Evolutionary conservation across 2,113 vertebrate genomes (phyloP).

Genomic region (Eolophus roseicapilla): DNA sequence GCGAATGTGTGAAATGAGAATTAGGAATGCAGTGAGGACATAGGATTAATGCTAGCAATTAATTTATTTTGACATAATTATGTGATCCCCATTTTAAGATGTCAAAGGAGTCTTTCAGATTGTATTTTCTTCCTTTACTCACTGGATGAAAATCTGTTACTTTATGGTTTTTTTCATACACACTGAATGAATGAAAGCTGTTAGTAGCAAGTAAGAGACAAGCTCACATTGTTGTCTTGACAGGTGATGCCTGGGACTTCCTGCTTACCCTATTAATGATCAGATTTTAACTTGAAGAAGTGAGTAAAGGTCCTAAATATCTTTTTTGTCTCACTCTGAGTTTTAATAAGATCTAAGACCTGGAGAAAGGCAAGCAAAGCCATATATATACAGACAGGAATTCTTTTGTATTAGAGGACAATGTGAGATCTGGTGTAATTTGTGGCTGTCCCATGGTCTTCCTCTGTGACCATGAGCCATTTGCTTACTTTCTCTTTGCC

Average conservation of each 20-base stretch:
- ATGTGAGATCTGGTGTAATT: background rate
- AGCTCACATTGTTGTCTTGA: background rate
- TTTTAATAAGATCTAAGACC: background rate
- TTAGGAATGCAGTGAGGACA: background rate
- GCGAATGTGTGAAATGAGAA: background rate
- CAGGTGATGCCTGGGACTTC: background rate
- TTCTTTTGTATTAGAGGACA: background rate
- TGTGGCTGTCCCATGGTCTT: background rate
- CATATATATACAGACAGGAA: background rate
- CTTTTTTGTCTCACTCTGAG: background rate
- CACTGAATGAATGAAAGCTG: background rate
- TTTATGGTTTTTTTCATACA: background rate
- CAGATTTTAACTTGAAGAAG: background rate
- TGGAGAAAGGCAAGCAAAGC: background rate
- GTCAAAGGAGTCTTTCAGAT: background rate
- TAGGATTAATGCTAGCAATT: background rate
- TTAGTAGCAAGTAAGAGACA: background rate
- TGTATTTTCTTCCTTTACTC: background rate
- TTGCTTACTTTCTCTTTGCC: background rate
- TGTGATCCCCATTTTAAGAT: background rate
- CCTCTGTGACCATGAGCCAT: background rate
- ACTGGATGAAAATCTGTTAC: background rate
- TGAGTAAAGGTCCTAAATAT: background rate
- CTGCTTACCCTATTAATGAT: background rate
- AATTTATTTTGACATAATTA: background rate